A percentile compares a stretch with the other conserved stretches of the same genome.
These are phyloP conservation scores for Drosophila lacertosa DNA, from an alignment of 1,140 invertebrate genomes.

Conservation along the genomic window DNA sequence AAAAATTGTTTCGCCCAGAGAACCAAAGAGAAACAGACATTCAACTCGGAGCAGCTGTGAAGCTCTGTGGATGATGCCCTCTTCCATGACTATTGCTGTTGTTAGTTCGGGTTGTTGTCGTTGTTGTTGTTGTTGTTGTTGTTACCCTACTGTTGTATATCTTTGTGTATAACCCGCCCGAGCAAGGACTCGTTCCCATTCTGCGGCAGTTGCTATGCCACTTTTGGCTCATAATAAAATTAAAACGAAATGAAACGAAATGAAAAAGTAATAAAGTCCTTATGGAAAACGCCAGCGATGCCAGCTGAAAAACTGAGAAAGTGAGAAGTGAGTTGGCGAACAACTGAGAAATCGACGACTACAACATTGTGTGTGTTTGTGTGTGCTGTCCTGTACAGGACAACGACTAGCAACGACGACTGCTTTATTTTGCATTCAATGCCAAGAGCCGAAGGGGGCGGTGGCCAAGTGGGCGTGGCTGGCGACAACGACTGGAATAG, in stretches of 20 bases:
- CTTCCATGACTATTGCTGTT: conserved; percentile 3
- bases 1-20: conserved; percentile 70
- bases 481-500: background rate
- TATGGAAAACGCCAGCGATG: conserved; percentile 72
- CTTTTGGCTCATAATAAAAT: conserved; percentile 81
- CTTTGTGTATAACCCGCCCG: conserved; percentile 35
- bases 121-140: conserved; percentile 12
- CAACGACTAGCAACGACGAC: conserved; percentile 3
- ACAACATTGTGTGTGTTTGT: background rate
- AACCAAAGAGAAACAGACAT: conserved; percentile 31
- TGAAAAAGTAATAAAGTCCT: conserved; percentile 83
- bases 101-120: conserved; percentile 6
- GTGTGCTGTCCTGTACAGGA: conserved; percentile 1
- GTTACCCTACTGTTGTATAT: conserved; percentile 32
- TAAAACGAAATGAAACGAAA: conserved; percentile 82
- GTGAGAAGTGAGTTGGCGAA: too few relatives aligned
- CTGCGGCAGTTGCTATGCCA: conserved; percentile 65
- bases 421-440: conserved; percentile 54
- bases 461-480: too few relatives aligned
- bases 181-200: too few relatives aligned
- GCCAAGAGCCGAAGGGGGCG: background rate
- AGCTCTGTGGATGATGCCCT: conserved; percentile 10
- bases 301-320: conserved; percentile 15
- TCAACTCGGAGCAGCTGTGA: conserved; percentile 24
- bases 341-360: conserved; percentile 17